Evolutionary conservation across 2,113 vertebrate species (phyloP).

Genomic region (Lepisosteus oculatus): DNA sequence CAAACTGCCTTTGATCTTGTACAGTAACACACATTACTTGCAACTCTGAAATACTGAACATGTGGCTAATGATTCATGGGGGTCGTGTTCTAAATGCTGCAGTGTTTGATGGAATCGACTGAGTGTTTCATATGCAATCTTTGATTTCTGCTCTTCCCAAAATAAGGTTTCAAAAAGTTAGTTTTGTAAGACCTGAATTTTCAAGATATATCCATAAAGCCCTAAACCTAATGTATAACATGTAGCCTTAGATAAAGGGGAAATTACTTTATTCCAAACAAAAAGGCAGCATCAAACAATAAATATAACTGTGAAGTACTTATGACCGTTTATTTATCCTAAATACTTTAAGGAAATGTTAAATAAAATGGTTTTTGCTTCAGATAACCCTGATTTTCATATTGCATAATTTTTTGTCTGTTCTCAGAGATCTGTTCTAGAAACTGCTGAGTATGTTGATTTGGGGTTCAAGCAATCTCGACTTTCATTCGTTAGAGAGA

Average conservation of each 20-base stretch:
- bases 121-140: slow-evolving; percentile 39
- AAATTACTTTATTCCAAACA: neutral
- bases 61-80: slow-evolving; percentile 45
- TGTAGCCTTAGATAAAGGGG: too few species aligned
- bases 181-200: too few species aligned
- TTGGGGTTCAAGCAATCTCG: too few species aligned
- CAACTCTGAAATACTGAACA: slow-evolving; percentile 25
- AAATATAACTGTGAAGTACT: neutral
- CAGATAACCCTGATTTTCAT: neutral
- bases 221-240: too few species aligned
- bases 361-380: neutral
- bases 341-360: neutral
- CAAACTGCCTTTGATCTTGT: too few species aligned
- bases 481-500: too few species aligned
- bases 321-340: slow-evolving; percentile 7
- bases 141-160: too few species aligned
- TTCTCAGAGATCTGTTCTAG: slow-evolving; percentile 2
- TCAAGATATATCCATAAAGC: too few species aligned
- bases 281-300: neutral
- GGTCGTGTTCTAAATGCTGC: slow-evolving; percentile 36
- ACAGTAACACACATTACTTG: too few species aligned
- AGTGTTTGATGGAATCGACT: slow-evolving; percentile 40
- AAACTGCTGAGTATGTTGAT: neutral
- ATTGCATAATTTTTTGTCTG: neutral
- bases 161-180: too few species aligned